Percentiles rank a stretch among this genome's conserved stretches.
Conservation (phyloP, 2,113 vertebrate species). For the Nothoprocta pentlandii region DNA sequence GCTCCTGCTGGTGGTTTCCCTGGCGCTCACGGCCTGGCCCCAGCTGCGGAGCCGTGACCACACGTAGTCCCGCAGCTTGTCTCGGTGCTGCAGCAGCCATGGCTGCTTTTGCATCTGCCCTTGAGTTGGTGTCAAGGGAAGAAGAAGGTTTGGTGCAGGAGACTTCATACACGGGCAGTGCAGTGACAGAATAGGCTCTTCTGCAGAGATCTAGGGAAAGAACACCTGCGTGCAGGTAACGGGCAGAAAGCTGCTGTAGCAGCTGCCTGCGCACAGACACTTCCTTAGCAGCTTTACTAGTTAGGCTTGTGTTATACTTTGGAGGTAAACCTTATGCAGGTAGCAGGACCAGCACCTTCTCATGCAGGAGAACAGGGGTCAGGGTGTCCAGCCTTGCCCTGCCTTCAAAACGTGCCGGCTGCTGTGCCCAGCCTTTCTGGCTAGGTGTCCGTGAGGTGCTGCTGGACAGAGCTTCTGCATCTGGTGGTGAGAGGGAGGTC, state of each 20-base stretch:
- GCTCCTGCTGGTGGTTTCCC: background rate
- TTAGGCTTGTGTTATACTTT: background rate
- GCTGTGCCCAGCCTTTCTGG: background rate
- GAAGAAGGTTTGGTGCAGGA: background rate
- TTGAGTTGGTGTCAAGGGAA: background rate
- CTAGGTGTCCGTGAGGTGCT: background rate
- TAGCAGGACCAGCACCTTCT: background rate
- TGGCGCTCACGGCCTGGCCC: background rate
- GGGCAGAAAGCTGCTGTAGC: background rate
- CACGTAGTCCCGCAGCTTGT: fast-evolving
- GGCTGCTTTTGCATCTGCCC: background rate
- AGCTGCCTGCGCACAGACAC: fast-evolving
- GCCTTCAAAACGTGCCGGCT: background rate
- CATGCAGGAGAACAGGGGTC: fast-evolving
- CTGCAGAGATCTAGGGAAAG: background rate
- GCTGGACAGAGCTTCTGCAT: background rate
- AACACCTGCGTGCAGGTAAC: background rate
- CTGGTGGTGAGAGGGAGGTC: background rate
- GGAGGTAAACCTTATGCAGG: fast-evolving
- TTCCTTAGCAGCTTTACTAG: fast-evolving
- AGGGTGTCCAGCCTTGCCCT: fast-evolving
- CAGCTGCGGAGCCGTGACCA: background rate
- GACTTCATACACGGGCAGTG: fast-evolving
- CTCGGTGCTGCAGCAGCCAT: background rate
- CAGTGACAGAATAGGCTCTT: background rate